These are phyloP conservation scores for Atta cephalotes DNA, from an alignment of 1,140 invertebrate genomes.

Conservation along the genomic window DNA sequence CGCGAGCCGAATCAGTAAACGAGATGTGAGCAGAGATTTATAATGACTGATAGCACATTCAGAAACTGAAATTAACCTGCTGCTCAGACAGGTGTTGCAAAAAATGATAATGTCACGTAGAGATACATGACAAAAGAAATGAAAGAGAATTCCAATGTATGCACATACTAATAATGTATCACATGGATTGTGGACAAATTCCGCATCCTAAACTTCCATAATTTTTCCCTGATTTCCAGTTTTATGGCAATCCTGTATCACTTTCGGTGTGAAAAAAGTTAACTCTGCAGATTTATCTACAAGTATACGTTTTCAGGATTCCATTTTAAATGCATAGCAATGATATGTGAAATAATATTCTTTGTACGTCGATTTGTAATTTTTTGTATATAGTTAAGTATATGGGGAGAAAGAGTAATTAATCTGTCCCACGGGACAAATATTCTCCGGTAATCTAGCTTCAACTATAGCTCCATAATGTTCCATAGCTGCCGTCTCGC, in stretches of 20 bases:
- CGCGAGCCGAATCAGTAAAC: neutral
- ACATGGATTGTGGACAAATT: too few relatives aligned
- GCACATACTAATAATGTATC: too few relatives aligned
- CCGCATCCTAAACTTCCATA: too few relatives aligned
- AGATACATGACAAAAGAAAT: neutral
- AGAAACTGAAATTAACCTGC: neutral
- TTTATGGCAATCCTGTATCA: neutral
- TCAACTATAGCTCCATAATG: conserved; percentile 5
- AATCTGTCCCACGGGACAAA: conserved; percentile 12
- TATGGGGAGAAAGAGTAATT: conserved; percentile 9
- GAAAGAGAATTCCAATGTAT: neutral
- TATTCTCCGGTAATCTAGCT: conserved; percentile 17
- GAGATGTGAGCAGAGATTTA: conserved; percentile 4
- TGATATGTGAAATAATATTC: conserved; percentile 20
- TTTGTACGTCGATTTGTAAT: conserved; percentile 13
- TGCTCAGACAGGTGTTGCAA: neutral
- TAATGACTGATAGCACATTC: neutral
- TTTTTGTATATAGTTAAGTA: neutral
- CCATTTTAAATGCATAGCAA: neutral
- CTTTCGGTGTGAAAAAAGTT: neutral
- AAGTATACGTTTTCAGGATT: neutral
- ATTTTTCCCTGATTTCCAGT: too few relatives aligned
- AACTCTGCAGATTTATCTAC: neutral
- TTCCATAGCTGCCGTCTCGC: neutral
- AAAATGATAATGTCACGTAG: neutral